Base-by-base conservation (phyloP, 2,797 vertebrate genomes). In the Prunella strophiata region DNA sequence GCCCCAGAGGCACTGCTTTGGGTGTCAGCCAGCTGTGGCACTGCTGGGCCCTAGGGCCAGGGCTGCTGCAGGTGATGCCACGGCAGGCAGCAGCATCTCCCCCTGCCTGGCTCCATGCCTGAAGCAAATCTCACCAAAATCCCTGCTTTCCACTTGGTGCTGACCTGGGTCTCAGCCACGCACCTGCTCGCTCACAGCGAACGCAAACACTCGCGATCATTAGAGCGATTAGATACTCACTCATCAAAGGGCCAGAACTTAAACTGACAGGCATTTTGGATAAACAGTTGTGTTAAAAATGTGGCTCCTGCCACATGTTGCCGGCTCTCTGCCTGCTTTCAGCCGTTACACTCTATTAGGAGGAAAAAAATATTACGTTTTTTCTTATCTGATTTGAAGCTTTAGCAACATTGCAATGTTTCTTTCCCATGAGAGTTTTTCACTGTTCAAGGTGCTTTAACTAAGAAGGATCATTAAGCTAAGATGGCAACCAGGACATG, bases 271-370 rank as follows among this genome's bases (percentile, higher is more conserved):
- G 82, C 91, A 85, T 75, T 91, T 92, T 5, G 0, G 75, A 74
- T 71, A 59, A 96, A 91, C 62, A 89, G 47, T 47, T 78, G 65
- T 47, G 74, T 88, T 92, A 67, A 91, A 95, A 86, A 85, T 59
- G 78, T 57, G 50, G 48, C 40, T 89, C 22, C 89, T 96, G 81
- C 68, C 95, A 95, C 94, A 70, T 92, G 88, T 92, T 89, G 22
- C 91, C 96, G 95, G 80, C 63, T 84, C 10, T 34, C 57, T 32
- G 77, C 88, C 77, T 82, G 29, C 45, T 93, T 85, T 87, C 78
- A 80, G 80, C 6, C 0, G 7, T 91, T 87, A n/a, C 26, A 12
- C 52, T 77, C 63, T 61, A 43, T 79, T 82, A 87, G 51, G 22
- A 94, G 13, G 43, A 57, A 78, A 91, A 91, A 77, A 45, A 38